Conservation (phyloP, 2,797 vertebrate species). For the Microctenopoma lineatum region DNA sequence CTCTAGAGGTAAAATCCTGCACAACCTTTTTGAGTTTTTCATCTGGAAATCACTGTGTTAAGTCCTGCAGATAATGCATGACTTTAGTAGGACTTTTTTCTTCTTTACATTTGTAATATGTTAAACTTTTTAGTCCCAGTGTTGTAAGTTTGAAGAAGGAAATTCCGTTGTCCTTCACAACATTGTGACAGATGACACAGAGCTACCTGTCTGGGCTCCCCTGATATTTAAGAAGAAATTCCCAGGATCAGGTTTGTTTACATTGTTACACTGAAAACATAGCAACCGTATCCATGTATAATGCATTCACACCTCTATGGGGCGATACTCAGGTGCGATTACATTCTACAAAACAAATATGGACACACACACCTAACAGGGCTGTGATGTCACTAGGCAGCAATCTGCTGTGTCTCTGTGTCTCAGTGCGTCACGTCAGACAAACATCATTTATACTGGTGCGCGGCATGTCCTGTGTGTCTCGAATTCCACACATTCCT, state of each 20-base stretch:
- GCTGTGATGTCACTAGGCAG: slow-evolving; percentile 36
- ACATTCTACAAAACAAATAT: slow-evolving; percentile 6
- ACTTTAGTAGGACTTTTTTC: background rate
- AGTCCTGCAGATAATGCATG: background rate
- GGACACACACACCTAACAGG: slow-evolving; percentile 28
- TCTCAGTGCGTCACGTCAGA: slow-evolving; percentile 42
- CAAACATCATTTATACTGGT: slow-evolving; percentile 5
- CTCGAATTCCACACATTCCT: slow-evolving; percentile 61
- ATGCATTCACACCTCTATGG: slow-evolving; percentile 44
- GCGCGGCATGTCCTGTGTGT: background rate
- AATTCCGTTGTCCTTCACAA: slow-evolving; percentile 54
- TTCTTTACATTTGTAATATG: background rate
- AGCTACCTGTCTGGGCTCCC: slow-evolving; percentile 35
- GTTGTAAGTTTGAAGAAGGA: slow-evolving; percentile 22
- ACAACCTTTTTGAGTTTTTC: background rate
- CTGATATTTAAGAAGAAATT: slow-evolving; percentile 65
- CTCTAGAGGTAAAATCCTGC: slow-evolving; percentile 28
- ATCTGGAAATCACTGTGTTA: slow-evolving; percentile 29
- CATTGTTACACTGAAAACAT: slow-evolving; percentile 60
- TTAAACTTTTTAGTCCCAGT: background rate
- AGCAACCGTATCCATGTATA: slow-evolving; percentile 73
- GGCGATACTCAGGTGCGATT: slow-evolving; percentile 30
- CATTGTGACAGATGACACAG: slow-evolving; percentile 33
- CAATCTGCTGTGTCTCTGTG: slow-evolving; percentile 3
- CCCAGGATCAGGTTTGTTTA: slow-evolving; percentile 65